A percentile compares a stretch with the other conserved stretches of the same genome.
phyloP scores from a whole-genome alignment of 2,888 invertebrate species.

The Ichneumoninae sp. region DNA sequence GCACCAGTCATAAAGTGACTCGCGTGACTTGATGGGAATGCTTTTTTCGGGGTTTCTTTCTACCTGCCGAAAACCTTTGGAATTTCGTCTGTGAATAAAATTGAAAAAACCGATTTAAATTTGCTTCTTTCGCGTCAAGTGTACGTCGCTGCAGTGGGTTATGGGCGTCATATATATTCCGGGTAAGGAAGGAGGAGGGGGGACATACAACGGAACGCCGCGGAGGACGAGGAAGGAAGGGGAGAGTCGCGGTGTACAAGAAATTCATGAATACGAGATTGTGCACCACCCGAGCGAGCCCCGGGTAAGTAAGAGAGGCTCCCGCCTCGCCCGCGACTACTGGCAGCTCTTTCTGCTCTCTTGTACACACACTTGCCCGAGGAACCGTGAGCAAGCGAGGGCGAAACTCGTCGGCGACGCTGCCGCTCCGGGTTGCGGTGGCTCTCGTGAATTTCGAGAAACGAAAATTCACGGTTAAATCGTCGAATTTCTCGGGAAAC shows the following conservation, averaged over 20 bases:
- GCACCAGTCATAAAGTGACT: too few relatives aligned
- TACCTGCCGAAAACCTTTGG: neutral
- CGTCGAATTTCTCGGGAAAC: slow-evolving; percentile 35
- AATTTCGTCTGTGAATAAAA: slow-evolving; percentile 4
- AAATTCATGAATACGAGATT: slow-evolving; percentile 80
- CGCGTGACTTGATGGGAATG: too few relatives aligned
- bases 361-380: slow-evolving; percentile 19
- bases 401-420: neutral
- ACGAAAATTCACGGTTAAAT: slow-evolving; percentile 62
- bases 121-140: slow-evolving; percentile 12
- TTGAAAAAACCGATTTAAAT: slow-evolving; percentile 30
- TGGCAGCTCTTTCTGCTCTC: slow-evolving; percentile 8
- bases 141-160: neutral
- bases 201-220: slow-evolving; percentile 31
- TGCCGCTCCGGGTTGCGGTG: slow-evolving; percentile 39
- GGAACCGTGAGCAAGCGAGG: slow-evolving; percentile 36
- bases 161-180: slow-evolving; percentile 20
- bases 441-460: slow-evolving; percentile 46
- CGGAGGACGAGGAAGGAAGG: slow-evolving; percentile 60
- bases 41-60: too few relatives aligned
- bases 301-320: slow-evolving; percentile 69
- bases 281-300: slow-evolving; percentile 70
- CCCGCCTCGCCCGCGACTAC: slow-evolving; percentile 63
- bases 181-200: slow-evolving; percentile 30
- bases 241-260: slow-evolving; percentile 70